phyloP scores from a whole-genome alignment of 2,113 vertebrate species.

The Papio anubis region DNA sequence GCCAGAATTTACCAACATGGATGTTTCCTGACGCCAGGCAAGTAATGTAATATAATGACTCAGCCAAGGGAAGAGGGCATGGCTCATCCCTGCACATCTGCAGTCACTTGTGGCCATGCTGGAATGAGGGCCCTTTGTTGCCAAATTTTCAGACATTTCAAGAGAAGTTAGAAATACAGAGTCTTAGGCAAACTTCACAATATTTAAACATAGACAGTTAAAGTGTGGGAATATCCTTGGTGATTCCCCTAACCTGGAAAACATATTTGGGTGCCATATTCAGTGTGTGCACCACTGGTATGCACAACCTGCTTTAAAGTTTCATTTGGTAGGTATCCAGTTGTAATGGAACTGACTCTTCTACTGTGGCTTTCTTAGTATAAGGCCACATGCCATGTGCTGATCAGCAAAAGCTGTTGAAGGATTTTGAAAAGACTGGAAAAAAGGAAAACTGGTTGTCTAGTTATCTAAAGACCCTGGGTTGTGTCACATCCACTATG shows the following conservation, averaged over 20 bases:
- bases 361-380: background rate
- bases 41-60: background rate
- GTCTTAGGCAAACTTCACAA: background rate
- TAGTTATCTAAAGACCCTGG: background rate
- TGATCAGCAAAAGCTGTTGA: background rate
- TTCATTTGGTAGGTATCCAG: background rate
- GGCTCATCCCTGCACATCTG: background rate
- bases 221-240: background rate
- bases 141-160: background rate
- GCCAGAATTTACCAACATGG: background rate
- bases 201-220: background rate
- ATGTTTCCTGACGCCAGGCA: background rate
- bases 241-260: background rate
- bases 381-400: background rate
- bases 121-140: background rate
- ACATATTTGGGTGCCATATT: background rate
- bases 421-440: background rate
- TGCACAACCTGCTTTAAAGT: background rate
- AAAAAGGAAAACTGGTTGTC: background rate
- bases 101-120: background rate
- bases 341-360: background rate
- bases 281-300: background rate
- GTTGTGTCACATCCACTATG: background rate
- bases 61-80: background rate
- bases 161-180: constrained; percentile 2